Evolutionary conservation across 2,888 invertebrate species (phyloP).

Genomic region (Nasonovia ribisnigri): DNA sequence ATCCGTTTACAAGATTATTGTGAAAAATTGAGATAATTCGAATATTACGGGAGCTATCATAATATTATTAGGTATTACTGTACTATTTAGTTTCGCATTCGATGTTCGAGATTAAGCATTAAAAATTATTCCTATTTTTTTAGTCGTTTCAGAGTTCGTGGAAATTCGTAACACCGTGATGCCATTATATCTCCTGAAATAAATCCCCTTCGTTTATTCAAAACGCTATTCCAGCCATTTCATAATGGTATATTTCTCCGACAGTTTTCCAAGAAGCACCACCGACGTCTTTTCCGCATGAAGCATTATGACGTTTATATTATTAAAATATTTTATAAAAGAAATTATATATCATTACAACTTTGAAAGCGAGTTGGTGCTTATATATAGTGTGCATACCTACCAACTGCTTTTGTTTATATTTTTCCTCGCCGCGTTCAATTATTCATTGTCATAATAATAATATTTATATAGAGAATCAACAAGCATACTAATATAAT

Average conservation of each 20-base stretch:
- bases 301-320: neutral
- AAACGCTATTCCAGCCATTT: neutral
- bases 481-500: neutral
- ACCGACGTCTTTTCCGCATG: neutral
- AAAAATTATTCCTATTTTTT: neutral
- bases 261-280: neutral
- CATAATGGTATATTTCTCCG: neutral
- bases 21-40: neutral
- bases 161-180: neutral
- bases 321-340: neutral
- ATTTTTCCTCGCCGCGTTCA: neutral
- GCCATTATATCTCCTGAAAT: neutral
- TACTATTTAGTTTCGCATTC: neutral
- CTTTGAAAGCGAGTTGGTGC: neutral
- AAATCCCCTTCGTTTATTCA: neutral
- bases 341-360: neutral
- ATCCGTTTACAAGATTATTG: neutral
- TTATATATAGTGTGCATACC: neutral
- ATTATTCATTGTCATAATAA: neutral
- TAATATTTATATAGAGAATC: neutral
- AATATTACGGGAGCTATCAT: neutral
- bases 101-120: neutral
- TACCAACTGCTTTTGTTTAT: neutral
- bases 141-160: neutral
- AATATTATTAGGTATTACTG: neutral